Base-by-base conservation (phyloP, 2,797 vertebrate genomes). In the Ctenosaura bakeri region DNA sequence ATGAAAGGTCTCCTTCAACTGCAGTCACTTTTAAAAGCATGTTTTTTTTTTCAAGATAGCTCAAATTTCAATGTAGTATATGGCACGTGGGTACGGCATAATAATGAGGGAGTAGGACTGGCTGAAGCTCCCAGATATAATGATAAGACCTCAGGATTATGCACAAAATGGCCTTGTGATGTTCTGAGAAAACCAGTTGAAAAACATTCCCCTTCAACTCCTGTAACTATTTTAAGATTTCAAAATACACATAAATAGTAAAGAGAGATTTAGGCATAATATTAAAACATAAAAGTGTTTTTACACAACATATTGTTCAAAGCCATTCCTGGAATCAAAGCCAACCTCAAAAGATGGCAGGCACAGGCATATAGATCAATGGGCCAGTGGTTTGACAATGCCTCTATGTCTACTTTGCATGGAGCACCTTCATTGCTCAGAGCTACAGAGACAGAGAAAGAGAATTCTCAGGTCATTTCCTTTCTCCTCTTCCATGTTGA, bases 281-380 rank as follows among this genome's bases (percentile, higher is more conserved):
- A 54, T 82, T 56, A 88, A 90, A 92, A 26, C 79, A 12, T n/a
- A 26, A 59, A 24, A 0, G 3, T 6, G 42, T 94, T 92, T 42
- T 85, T 86, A 62, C 88, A 64, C 50, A 89, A 87, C 35, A 80
- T 12, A 62, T 83, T 89, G 54, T 80, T 93, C 71, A 92, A 91
- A 88, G 3, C 3, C 59, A 1, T 14, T 80, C 56, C 71, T 91
- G 89, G 91, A 90, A 66, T 71, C 64, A 69, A 29, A 24, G 14
- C 46, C 42, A 50, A 7, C 42, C 8, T 14, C 2, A 64, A 3
- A 66, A 46, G 35, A 32, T 56, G 1, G 8, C 12, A 87, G 24
- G 42, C 5, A 26, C 32, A 7, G 38, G 42, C 2, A 32, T 22
- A 29, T 77, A 38, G 16, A 14, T n/a, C 8, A 42, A n/a, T 2